Evolutionary conservation across 2,888 invertebrate species (phyloP), one percentile per base, ranked within the genome.

Genomic region (Phalera bucephala): DNA sequence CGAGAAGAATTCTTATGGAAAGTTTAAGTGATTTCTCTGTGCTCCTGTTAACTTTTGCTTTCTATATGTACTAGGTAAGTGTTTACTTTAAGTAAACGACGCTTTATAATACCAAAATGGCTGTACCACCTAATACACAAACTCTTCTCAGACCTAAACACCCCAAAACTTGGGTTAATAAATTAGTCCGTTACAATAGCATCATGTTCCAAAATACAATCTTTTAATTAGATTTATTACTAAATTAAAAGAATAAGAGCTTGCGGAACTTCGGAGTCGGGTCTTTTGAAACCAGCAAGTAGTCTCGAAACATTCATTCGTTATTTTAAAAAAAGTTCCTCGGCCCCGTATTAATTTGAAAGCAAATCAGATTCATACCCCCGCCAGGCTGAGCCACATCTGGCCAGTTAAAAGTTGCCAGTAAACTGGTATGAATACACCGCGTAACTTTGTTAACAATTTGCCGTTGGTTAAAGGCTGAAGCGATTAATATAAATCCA

Each of bases 371-470:
- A 84, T 82, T 80, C 80, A 80, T 81, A 74, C 71, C 72, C n/a
- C 72, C 53, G 46, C 68, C 53, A 54, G 76, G 71, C 68, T 64
- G 75, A 68, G 80, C 55, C 84, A 67, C 86, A 87, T 85, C 86
- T 85, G 86, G 85, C 79, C 84, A 83, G 85, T 86, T 86, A 85
- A n/a, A 85, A 87, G 82, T 86, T 87, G 74, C 70, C 64, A 74
- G 77, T 75, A 71, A 73, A 80, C 79, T 76, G 79, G 72, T 72
- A 83, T 77, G 83, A 81, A 82, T 83, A 80, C 78, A 79, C 81
- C 75, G 68, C 72, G 66, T 64, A 80, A 82, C 80, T 85, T 84
- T 76, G 80, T 73, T 77, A 75, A 74, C 72, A 71, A 57, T 46
- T 48, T 36, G 57, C 48, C 31, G 1, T 35, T 53, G 57, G 58